Percentiles rank a stretch among this genome's conserved stretches.
These are phyloP conservation scores for Antennarius striatus DNA, from an alignment of 2,113 vertebrate genomes.

Conservation along the genomic window DNA sequence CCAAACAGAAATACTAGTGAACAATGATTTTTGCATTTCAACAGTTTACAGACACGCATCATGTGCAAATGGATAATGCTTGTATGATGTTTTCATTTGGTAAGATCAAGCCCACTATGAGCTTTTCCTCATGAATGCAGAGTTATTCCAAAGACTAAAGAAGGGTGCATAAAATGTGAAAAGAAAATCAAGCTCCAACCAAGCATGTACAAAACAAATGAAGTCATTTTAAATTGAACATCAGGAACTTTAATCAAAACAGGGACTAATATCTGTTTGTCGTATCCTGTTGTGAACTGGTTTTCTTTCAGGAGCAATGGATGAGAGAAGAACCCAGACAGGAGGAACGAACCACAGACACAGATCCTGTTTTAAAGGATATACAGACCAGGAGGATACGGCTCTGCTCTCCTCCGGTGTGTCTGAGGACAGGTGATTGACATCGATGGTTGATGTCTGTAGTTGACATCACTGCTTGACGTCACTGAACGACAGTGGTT, in stretches of 20 bases:
- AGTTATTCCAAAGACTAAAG: neutral
- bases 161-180: neutral
- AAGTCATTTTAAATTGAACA: neutral
- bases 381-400: constrained; percentile 12
- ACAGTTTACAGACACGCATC: too few species aligned
- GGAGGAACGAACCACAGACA: constrained; percentile 4
- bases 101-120: too few species aligned
- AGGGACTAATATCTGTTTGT: constrained; percentile 3
- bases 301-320: constrained; percentile 19
- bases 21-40: too few species aligned
- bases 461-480: too few species aligned
- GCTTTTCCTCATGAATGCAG: too few species aligned
- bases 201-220: neutral
- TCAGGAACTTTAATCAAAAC: neutral
- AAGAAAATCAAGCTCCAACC: too few species aligned
- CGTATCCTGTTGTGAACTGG: neutral
- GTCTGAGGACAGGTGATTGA: too few species aligned
- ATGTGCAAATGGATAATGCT: too few species aligned
- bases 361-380: constrained; percentile 27
- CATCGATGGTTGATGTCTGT: too few species aligned
- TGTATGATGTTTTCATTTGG: too few species aligned
- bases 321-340: constrained; percentile 26
- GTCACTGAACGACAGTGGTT: too few species aligned
- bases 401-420: constrained; percentile 17
- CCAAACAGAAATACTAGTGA: too few species aligned